Percentiles rank a stretch among this genome's conserved stretches.
phyloP scores from a whole-genome alignment of 2,113 vertebrate species.

The Epinephelus lanceolatus region DNA sequence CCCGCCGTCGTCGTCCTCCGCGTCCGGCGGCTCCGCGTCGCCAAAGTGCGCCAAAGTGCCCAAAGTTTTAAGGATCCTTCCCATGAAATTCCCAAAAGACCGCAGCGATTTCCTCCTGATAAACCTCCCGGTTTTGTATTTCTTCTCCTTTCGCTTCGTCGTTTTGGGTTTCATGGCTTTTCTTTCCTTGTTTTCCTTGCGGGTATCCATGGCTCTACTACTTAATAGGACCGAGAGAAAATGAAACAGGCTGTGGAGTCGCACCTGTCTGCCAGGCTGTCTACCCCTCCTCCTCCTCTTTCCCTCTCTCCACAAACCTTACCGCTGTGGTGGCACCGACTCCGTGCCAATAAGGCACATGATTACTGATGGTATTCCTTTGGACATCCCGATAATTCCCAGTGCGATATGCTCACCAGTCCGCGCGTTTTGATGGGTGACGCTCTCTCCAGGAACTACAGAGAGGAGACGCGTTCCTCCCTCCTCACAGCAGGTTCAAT shows the following conservation, averaged over 20 bases:
- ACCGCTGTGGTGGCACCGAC: conserved; percentile 52
- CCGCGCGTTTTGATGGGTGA: neutral
- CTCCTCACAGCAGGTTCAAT: conserved; percentile 35
- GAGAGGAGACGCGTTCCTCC: conserved; percentile 10
- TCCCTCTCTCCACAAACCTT: conserved; percentile 41
- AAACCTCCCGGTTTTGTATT: conserved; percentile 73
- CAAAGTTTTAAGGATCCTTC: conserved; percentile 87
- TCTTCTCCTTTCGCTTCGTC: conserved; percentile 79
- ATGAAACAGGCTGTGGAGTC: conserved; percentile 51
- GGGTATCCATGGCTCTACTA: conserved; percentile 77
- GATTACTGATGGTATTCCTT: conserved; percentile 35
- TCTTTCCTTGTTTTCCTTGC: conserved; percentile 74
- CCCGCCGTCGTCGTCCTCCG: conserved; percentile 86
- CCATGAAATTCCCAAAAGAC: conserved; percentile 88
- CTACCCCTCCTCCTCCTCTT: conserved; percentile 55
- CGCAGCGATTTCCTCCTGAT: conserved; percentile 83
- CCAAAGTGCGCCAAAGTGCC: conserved; percentile 85
- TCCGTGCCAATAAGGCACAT: conserved; percentile 72
- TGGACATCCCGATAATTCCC: conserved; percentile 53
- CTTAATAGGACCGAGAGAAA: conserved; percentile 31
- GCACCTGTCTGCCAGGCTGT: conserved; percentile 81
- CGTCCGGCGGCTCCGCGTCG: conserved; percentile 73
- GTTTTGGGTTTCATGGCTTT: conserved; percentile 78
- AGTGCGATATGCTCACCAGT: neutral
- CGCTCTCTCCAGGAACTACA: conserved; percentile 16